A percentile compares a stretch with the other conserved stretches of the same genome.
These are phyloP conservation scores for Microchrysa polita DNA, from an alignment of 2,888 invertebrate genomes.

Conservation along the genomic window DNA sequence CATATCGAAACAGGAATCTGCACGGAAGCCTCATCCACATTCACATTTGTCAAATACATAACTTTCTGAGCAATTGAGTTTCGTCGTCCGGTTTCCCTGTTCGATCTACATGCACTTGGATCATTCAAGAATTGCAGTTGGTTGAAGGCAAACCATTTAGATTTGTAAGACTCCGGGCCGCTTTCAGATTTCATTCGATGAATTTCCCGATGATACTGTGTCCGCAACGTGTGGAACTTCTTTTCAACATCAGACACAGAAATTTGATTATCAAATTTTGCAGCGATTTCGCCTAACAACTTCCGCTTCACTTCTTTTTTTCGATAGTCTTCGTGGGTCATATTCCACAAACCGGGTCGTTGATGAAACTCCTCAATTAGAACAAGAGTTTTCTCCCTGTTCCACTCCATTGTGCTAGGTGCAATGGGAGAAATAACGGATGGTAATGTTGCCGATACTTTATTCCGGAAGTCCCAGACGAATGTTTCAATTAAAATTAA, in stretches of 20 bases:
- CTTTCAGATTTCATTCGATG: conserved; percentile 66
- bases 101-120: conserved; percentile 64
- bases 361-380: conserved; percentile 62
- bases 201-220: conserved; percentile 71
- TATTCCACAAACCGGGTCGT: conserved; percentile 62
- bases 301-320: conserved; percentile 63
- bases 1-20: not conserved
- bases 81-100: conserved; percentile 3
- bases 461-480: conserved; percentile 11
- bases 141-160: conserved; percentile 68
- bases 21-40: not conserved
- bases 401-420: conserved; percentile 61
- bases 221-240: conserved; percentile 70
- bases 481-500: conserved; percentile 22
- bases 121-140: conserved; percentile 70
- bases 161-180: conserved; percentile 66
- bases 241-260: conserved; percentile 67
- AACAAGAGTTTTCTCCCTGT: conserved; percentile 61
- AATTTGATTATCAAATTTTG: conserved; percentile 59
- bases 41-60: not conserved
- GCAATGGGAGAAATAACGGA: not conserved
- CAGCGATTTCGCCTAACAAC: conserved; percentile 59
- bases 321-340: conserved; percentile 64
- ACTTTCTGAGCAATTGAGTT: not conserved
- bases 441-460: not conserved